Evolutionary conservation across 2,888 invertebrate species (phyloP).

Genomic region (Eupithecia pulchellata): DNA sequence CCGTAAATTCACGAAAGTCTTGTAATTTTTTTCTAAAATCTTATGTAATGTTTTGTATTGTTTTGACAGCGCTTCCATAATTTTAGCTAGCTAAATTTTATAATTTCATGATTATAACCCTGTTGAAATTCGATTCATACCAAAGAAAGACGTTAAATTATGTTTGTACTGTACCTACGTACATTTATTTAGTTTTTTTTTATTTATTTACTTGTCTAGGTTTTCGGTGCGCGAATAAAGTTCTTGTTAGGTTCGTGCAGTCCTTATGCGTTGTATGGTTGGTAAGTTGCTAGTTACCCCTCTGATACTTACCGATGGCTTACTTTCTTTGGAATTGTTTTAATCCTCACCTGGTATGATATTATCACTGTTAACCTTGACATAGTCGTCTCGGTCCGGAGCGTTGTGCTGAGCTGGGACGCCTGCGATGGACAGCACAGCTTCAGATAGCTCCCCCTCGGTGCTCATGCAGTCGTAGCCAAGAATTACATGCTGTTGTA

Average conservation of each 20-base stretch:
- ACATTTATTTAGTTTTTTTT: too few relatives aligned
- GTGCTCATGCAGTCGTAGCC: constrained; percentile 69
- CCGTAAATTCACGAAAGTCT: too few relatives aligned
- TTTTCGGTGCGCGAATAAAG: too few relatives aligned
- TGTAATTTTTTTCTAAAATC: too few relatives aligned
- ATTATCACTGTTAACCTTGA: constrained; percentile 56
- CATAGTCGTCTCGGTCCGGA: constrained; percentile 63
- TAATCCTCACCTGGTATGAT: constrained; percentile 62
- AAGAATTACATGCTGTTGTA: constrained; percentile 63
- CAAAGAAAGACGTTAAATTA: background rate
- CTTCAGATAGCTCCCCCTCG: constrained; percentile 57
- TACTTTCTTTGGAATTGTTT: background rate
- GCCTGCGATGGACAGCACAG: constrained; percentile 65
- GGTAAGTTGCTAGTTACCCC: too few relatives aligned
- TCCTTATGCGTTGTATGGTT: background rate
- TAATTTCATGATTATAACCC: too few relatives aligned
- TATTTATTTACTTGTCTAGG: too few relatives aligned
- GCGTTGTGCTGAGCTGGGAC: constrained; percentile 74
- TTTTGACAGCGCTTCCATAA: too few relatives aligned
- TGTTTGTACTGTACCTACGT: too few relatives aligned
- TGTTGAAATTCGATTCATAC: background rate
- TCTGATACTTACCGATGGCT: background rate
- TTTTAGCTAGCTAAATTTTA: too few relatives aligned
- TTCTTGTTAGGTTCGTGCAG: too few relatives aligned
- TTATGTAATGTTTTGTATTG: too few relatives aligned